These are phyloP conservation scores for Australoheros facetus DNA, from an alignment of 2,797 vertebrate species.

Conservation along the genomic window DNA sequence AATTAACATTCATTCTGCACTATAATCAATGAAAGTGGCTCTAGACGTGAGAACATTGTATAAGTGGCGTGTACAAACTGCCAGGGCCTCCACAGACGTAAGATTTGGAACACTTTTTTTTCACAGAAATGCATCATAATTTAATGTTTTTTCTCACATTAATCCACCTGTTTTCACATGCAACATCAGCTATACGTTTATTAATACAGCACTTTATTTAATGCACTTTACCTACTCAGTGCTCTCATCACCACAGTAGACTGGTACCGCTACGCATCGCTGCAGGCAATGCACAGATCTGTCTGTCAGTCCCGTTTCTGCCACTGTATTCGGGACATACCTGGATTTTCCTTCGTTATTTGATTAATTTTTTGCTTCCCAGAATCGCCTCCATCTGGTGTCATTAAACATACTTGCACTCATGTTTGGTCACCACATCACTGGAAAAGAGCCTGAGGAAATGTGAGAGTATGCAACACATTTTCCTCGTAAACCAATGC, in stretches of 20 bases:
- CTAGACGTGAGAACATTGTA: too few relatives aligned
- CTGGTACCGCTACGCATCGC: too few relatives aligned
- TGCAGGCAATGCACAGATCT: not conserved
- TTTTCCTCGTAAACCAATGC: not conserved
- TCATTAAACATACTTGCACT: not conserved
- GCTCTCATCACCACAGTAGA: too few relatives aligned
- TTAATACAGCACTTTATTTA: too few relatives aligned
- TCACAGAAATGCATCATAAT: not conserved
- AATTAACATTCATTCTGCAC: too few relatives aligned
- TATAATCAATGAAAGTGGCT: too few relatives aligned
- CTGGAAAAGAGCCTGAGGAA: too few relatives aligned
- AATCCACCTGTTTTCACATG: too few relatives aligned
- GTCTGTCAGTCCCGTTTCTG: not conserved
- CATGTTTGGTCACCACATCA: not conserved
- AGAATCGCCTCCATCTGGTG: accelerated
- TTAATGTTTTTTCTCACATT: too few relatives aligned
- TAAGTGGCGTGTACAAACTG: not conserved
- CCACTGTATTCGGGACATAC: not conserved
- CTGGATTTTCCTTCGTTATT: not conserved
- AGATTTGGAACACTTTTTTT: not conserved
- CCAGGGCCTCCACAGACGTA: not conserved
- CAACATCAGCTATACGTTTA: too few relatives aligned
- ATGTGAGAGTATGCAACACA: not conserved
- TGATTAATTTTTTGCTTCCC: not conserved
- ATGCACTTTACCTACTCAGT: too few relatives aligned